Evolutionary conservation across 2,888 invertebrate genomes (phyloP).

Genomic region (Urechis unicinctus): DNA sequence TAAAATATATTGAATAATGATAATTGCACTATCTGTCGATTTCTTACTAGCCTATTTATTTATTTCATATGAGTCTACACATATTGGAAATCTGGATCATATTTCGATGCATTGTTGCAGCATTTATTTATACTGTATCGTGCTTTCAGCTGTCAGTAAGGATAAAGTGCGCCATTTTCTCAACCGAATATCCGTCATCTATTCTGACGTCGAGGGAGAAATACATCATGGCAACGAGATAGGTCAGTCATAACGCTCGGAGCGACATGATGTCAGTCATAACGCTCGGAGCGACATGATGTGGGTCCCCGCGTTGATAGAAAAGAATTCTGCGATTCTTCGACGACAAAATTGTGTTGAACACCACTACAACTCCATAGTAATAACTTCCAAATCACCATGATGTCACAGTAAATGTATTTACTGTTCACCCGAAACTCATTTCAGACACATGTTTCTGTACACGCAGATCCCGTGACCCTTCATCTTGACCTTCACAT

Average conservation of each 20-base stretch:
- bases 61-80: no score
- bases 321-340: no score
- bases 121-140: not conserved
- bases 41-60: no score
- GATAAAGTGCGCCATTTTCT: constrained; percentile 35
- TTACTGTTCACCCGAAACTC: not conserved
- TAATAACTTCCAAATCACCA: no score
- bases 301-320: no score
- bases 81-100: no score
- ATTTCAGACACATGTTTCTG: not conserved
- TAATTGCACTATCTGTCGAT: no score
- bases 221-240: constrained; percentile 32
- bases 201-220: constrained; percentile 33
- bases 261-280: no score
- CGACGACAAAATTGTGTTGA: no score
- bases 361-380: not conserved
- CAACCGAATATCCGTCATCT: constrained; percentile 34
- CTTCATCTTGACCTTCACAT: constrained; percentile 35
- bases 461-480: constrained; percentile 28
- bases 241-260: constrained; percentile 24
- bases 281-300: no score
- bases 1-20: no score
- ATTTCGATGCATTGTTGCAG: no score
- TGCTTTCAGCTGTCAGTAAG: constrained; percentile 28
- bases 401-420: not conserved